A percentile compares a stretch with the other conserved stretches of the same genome.
Evolutionary conservation across 2,888 invertebrate species (phyloP).

Genomic region (Ferrisia virgata): DNA sequence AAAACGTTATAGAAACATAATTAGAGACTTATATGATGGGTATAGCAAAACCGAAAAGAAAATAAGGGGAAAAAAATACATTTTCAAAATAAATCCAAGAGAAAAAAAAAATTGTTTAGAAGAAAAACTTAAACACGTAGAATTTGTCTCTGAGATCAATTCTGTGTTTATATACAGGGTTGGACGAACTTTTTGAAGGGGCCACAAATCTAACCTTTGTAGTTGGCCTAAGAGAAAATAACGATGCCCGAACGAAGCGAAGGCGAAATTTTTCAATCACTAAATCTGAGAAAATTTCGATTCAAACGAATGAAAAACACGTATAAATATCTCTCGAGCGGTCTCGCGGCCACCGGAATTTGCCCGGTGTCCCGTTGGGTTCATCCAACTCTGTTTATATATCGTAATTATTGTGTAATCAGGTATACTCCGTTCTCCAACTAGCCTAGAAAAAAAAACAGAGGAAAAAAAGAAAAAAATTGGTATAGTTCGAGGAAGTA

Average conservation of each 20-base stretch:
- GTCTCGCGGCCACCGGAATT: too few relatives aligned
- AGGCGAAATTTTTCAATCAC: too few relatives aligned
- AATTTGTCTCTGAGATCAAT: slow-evolving; percentile 37
- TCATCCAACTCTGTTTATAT: too few relatives aligned
- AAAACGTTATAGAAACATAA: slow-evolving; percentile 12
- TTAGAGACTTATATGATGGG: slow-evolving; percentile 29
- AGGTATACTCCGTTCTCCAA: slow-evolving; percentile 91
- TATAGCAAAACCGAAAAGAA: slow-evolving; percentile 29
- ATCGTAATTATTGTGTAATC: slow-evolving; percentile 57
- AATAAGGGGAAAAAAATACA: slow-evolving; percentile 35
- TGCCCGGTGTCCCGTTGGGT: too few relatives aligned
- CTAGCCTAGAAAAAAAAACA: slow-evolving; percentile 67
- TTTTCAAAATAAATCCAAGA: background rate
- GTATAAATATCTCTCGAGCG: too few relatives aligned
- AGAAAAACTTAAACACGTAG: slow-evolving; percentile 4
- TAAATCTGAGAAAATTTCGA: too few relatives aligned
- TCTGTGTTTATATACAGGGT: too few relatives aligned
- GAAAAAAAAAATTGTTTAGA: background rate
- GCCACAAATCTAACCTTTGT: too few relatives aligned
- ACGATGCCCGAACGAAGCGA: too few relatives aligned
- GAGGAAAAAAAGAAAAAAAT: background rate
- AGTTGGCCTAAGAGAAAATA: too few relatives aligned
- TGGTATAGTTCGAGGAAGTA: background rate
- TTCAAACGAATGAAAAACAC: too few relatives aligned
- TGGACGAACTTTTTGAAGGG: too few relatives aligned